phyloP scores from a whole-genome alignment of 2,888 invertebrate genomes.

The Falcaria lacertinaria region DNA sequence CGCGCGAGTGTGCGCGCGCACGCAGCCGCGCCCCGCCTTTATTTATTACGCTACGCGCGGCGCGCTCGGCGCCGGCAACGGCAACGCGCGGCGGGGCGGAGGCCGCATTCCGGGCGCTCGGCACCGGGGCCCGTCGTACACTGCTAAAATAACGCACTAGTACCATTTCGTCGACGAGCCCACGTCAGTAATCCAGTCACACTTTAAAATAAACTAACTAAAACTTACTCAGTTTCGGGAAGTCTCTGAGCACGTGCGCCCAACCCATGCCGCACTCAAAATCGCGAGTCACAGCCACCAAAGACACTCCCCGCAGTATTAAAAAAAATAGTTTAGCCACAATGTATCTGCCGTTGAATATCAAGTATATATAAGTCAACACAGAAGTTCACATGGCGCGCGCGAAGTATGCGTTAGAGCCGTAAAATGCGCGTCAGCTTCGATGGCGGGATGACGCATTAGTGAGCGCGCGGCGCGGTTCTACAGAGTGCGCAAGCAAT shows the following conservation, averaged over 20 bases:
- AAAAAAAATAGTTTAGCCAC: slow-evolving; percentile 21
- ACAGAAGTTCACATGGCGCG: slow-evolving; percentile 73
- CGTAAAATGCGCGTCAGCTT: slow-evolving; percentile 55
- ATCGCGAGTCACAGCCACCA: slow-evolving; percentile 51
- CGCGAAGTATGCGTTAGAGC: slow-evolving; percentile 49
- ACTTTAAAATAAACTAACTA: slow-evolving; percentile 69
- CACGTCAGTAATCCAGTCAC: slow-evolving; percentile 55
- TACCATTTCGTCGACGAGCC: slow-evolving; percentile 37
- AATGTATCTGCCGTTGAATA: slow-evolving; percentile 22
- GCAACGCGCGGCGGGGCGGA: slow-evolving; percentile 68
- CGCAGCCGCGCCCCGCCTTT: slow-evolving; percentile 78
- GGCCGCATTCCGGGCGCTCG: slow-evolving; percentile 68
- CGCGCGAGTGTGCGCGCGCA: slow-evolving; percentile 78
- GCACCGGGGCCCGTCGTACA: slow-evolving; percentile 45
- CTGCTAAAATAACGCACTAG: slow-evolving; percentile 69
- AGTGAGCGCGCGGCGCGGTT: slow-evolving; percentile 75
- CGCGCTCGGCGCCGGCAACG: slow-evolving; percentile 58
- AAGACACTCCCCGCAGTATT: slow-evolving; percentile 55
- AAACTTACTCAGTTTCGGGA: slow-evolving; percentile 63
- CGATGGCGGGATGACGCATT: slow-evolving; percentile 73
- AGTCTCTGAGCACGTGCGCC: slow-evolving; percentile 61
- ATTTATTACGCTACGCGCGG: slow-evolving; percentile 78
- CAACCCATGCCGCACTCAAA: slow-evolving; percentile 48
- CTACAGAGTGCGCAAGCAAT: slow-evolving; percentile 63
- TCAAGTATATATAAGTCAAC: slow-evolving; percentile 47